Evolutionary conservation across 2,888 invertebrate species (phyloP), one percentile per base, ranked within the genome.

Genomic region (Siphlonurus alternatus): DNA sequence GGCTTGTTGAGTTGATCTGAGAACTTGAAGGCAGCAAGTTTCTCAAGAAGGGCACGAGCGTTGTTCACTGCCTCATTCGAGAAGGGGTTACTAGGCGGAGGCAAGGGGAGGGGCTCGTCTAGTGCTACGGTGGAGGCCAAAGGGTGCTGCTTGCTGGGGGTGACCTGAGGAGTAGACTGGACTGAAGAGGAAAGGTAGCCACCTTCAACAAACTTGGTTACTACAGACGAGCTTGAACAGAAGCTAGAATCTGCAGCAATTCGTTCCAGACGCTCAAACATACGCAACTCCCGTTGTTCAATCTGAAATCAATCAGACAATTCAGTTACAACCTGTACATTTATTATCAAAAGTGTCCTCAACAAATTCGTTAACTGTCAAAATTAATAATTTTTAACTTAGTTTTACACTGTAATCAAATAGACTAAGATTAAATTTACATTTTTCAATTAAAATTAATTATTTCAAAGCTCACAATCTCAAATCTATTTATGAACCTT

Each of bases 231-330:
- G 62, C 84, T 82, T 66, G 86, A 80, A 71, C 83, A 83, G 69
- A 90, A 87, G 71, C 87, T 88, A 23, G 86, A 86, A 61, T 83
- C 78, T 2, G 67, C 70, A 2, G 86, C 86, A 73, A 86, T 86
- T 70, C 84, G 82, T 75, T 92, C 91, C 51, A 92, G 75, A 3
- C 87, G 73, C 71, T 92, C 89, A 75, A 92, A 92, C 71, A 89
- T 81, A 66, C 83, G 81, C 67, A 89, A 79, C 71, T 89, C 88
- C 38, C 83, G 83, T 1, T 75, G 69, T 74, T 69, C 66, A 2
- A 59, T 54, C 63, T 65, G 19, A 19, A 22, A 23, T 24, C 25
- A 22, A 5, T 22, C 20, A 60, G 18, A 56, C 20, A 18, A 61
- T 51, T n/a, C n/a, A n/a, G n/a, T n/a, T n/a, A n/a, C n/a, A n/a